Base-by-base conservation (phyloP, 2,113 vertebrate genomes). In the Dinomys branickii region DNA sequence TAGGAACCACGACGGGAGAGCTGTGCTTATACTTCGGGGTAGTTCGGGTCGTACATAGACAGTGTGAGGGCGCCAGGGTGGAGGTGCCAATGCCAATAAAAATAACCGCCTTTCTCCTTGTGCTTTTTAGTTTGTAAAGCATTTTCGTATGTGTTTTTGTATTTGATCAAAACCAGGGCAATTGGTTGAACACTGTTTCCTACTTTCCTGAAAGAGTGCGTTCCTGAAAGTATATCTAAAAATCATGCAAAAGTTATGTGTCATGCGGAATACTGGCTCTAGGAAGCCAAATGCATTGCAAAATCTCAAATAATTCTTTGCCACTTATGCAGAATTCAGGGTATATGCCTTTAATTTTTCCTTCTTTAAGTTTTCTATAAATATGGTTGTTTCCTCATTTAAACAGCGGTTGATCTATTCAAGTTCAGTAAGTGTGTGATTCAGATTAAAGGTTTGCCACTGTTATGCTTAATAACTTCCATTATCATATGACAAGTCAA, bases 401-500 rank as follows among this genome's bases (percentile, higher is more conserved):
- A n/a, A 85, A 56, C 22, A 83, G 81, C 38, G 52, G 19, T 71
- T 71, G 85, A 84, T 47, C 20, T 85, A 24, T 77, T 95, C 59
- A 85, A 78, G 14, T 83, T 94, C 82, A 93, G 38, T 75, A 77
- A 86, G 50, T 91, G 69, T 65, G 58, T 73, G 35, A 91, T 94
- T 86, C 83, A 78, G 63, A 24, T 2, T 24, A 56, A 93, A 96
- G 58, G 59, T 84, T 89, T 91, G 50, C 54, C 19, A 44, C 30
- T 86, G 91, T 88, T 85, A 56, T 95, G 52, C 41, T 5, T 78
- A 41, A 50, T 86, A 92, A 87, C 28, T 81, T 87, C n/a, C 19
- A 24, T 54, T 56, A 96, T 94, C 33, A 52, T 89, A 41, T 71
- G 44, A 90, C 81, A 92, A 69, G 38, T 71, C 58, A 94, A 93